These are phyloP conservation scores for Omphaloscelis lunosa DNA, from an alignment of 2,888 invertebrate species.

Conservation along the genomic window DNA sequence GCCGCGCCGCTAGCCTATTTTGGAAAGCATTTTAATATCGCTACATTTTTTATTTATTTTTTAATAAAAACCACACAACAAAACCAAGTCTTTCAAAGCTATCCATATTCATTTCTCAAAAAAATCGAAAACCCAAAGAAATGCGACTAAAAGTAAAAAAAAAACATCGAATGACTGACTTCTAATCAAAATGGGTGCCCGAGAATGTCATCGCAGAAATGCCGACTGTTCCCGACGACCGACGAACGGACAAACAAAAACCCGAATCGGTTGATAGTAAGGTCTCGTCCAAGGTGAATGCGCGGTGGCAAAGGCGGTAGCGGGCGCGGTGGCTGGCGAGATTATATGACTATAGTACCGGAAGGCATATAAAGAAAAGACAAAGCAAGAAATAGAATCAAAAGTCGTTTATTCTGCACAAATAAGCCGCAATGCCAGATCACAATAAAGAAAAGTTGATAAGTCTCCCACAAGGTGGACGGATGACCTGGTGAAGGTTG, in stretches of 20 bases:
- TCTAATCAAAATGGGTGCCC: constrained; percentile 84
- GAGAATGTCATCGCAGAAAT: constrained; percentile 86
- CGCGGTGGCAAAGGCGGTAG: neutral
- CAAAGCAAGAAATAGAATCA: too few species aligned
- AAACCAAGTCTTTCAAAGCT: constrained; percentile 21
- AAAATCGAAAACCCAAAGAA: constrained; percentile 63
- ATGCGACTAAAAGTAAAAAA: constrained; percentile 57
- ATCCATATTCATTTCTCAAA: constrained; percentile 69
- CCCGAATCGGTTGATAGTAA: constrained; percentile 83
- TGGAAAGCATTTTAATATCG: constrained; percentile 37
- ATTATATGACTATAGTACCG: neutral
- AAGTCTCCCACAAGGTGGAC: too few species aligned
- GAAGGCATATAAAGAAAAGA: neutral
- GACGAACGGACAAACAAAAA: constrained; percentile 81
- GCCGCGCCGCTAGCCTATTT: constrained; percentile 12
- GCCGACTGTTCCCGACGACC: constrained; percentile 63
- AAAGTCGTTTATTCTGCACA: too few species aligned
- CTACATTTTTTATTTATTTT: constrained; percentile 33
- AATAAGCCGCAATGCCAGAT: too few species aligned
- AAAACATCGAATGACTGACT: constrained; percentile 66
- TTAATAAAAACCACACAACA: constrained; percentile 9
- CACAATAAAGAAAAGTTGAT: too few species aligned
- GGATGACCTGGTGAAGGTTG: neutral
- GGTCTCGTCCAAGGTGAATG: neutral
- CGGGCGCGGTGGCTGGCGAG: neutral